Conservation (phyloP, 2,113 vertebrate genomes). For the Gnathonemus echidnorhynchus region DNA sequence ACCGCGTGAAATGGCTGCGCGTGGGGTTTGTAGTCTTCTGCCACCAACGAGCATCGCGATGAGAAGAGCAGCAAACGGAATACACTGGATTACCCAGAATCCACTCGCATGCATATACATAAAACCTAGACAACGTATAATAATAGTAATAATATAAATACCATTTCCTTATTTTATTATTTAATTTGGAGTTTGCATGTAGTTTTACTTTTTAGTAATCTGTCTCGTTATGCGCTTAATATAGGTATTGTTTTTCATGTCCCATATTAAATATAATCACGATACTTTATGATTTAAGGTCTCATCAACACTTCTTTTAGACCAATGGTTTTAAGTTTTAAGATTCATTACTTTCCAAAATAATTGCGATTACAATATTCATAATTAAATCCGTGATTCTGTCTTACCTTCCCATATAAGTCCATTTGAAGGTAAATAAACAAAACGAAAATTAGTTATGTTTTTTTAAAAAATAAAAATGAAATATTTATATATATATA, state of each 20-base stretch:
- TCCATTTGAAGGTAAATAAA: constrained; percentile 56
- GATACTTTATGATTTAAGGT: not conserved
- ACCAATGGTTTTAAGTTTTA: not conserved
- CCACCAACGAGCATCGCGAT: no score
- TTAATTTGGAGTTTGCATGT: not conserved
- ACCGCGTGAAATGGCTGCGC: not conserved
- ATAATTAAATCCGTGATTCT: not conserved
- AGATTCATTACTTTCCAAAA: not conserved
- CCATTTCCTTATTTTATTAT: not conserved
- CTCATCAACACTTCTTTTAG: not conserved
- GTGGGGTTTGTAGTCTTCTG: constrained; percentile 46
- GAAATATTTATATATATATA: not conserved
- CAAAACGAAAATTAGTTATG: not conserved
- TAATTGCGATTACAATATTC: not conserved
- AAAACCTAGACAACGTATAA: not conserved
- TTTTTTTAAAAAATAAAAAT: not conserved
- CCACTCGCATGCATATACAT: constrained; percentile 10
- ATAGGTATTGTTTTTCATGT: not conserved
- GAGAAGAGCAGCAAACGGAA: not conserved
- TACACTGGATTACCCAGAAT: constrained; percentile 43
- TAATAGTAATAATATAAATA: not conserved
- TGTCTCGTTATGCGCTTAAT: not conserved
- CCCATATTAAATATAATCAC: not conserved
- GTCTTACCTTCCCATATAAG: constrained; percentile 78
- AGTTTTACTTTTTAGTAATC: not conserved